Base-by-base conservation (phyloP, 1,140 invertebrate species). In the Octopus bimaculoides region DNA sequence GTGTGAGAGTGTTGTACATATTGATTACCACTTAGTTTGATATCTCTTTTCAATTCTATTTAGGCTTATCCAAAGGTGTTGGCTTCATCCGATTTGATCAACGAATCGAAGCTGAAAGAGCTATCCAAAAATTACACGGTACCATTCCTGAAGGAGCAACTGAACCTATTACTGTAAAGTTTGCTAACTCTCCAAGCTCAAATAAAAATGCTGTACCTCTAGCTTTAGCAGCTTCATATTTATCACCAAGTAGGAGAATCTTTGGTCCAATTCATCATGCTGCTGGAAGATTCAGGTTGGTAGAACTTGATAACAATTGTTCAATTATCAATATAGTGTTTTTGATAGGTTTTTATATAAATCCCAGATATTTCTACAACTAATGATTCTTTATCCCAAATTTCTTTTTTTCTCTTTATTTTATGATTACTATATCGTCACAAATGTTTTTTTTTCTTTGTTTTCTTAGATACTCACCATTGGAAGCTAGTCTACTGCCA, bases 71-170 rank as follows among this genome's bases (percentile, higher is more conserved):
- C 77, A 99, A 99, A 92, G 98, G 98, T 81, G 98, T 99, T 82
- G 98, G 98, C 75, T 99, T 99, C 91, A 99, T 99, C 86, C 93
- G 98, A 82, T 99, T 99, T 91, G 98, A 99, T 91, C 97, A 99
- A 90, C 94, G 97, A 80, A 93, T 96, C 83, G 98, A 99, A 91
- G 98, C 98, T 6, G 98, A 99, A 90, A 92, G 95, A 73, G 98
- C 98, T 52, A 99, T 99, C 85, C 96, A 98, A 89, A 96, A 99
- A 91, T 91, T 99, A 85, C 98, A 99, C 90, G 98, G 98, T 81
- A 97, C 96, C 83, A 96, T 98, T 75, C 92, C 98, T 95, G 77
- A 97, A 96, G 91, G 86, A 61, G 96, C 96, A 77, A 95, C 95
- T 80, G 98, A 99, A 91, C 96, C 97, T 61, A 98, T 99, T 85